These are phyloP conservation scores for Corynorhinus townsendii DNA, from an alignment of 2,113 vertebrate species.

Conservation along the genomic window DNA sequence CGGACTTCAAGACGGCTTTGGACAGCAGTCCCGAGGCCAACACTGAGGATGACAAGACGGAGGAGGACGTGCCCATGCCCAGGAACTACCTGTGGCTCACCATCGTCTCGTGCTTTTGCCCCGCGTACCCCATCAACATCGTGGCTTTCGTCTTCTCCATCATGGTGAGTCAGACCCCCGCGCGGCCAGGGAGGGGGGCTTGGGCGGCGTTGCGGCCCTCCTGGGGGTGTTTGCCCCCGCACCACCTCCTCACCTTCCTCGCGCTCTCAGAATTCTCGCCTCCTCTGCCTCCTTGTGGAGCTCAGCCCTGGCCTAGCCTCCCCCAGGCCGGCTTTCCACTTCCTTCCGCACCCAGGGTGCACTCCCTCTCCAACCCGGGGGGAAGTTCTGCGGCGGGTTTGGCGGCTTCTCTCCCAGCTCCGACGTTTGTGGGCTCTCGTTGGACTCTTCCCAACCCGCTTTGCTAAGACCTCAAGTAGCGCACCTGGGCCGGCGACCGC, in stretches of 20 bases:
- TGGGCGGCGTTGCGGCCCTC: accelerated
- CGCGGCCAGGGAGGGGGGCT: not conserved
- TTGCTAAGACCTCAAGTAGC: not conserved
- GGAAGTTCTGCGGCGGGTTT: not conserved
- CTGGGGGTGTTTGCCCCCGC: too few species aligned
- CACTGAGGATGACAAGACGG: conserved; percentile 77
- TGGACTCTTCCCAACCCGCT: not conserved
- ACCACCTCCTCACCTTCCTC: not conserved
- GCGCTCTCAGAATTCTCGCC: not conserved
- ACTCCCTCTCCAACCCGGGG: not conserved
- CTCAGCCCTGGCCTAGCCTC: not conserved
- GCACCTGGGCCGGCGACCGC: not conserved
- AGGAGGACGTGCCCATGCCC: conserved; percentile 73
- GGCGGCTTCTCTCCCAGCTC: not conserved
- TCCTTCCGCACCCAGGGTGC: not conserved
- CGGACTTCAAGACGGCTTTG: conserved; percentile 81
- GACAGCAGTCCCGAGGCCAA: conserved; percentile 81
- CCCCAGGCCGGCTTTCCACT: not conserved
- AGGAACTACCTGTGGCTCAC: conserved; percentile 85
- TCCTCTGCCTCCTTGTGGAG: not conserved
- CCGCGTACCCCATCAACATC: conserved; percentile 89
- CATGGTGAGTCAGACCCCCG: conserved; percentile 81
- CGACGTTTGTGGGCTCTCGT: not conserved
- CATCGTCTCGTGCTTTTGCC: conserved; percentile 90
- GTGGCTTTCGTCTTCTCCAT: conserved; percentile 88